Evolutionary conservation across 2,888 invertebrate species (phyloP).

Genomic region (Chrysomela aeneicollis): DNA sequence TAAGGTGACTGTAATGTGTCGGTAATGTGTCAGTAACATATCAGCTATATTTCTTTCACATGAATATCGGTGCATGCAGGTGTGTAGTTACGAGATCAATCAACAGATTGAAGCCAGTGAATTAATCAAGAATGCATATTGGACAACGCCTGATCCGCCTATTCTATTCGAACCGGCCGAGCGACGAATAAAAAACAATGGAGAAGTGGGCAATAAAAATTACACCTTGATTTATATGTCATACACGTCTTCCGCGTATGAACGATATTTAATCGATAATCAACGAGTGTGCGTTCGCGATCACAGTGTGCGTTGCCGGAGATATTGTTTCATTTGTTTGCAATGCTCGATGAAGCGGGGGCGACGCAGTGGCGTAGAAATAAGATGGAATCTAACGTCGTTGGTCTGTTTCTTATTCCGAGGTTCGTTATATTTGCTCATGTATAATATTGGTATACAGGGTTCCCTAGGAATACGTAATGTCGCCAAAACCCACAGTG

Average conservation of each 20-base stretch:
- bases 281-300: neutral
- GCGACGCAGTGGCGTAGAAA: constrained; percentile 8
- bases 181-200: neutral
- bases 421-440: too few species aligned
- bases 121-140: neutral
- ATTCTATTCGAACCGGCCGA: neutral
- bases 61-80: too few species aligned
- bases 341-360: constrained; percentile 32
- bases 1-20: too few species aligned
- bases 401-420: neutral
- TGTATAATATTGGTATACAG: too few species aligned
- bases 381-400: constrained; percentile 15
- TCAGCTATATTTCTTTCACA: too few species aligned
- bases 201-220: neutral
- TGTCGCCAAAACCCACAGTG: too few species aligned
- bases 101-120: neutral
- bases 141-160: neutral
- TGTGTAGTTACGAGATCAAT: neutral
- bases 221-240: constrained; percentile 25
- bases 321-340: constrained; percentile 24
- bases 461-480: too few species aligned
- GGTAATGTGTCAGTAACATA: too few species aligned
- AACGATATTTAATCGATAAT: constrained; percentile 33
- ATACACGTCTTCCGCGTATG: constrained; percentile 35
- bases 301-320: constrained; percentile 5